Evolutionary conservation across 2,797 vertebrate genomes (phyloP).

Genomic region (Amazonetta brasiliensis): DNA sequence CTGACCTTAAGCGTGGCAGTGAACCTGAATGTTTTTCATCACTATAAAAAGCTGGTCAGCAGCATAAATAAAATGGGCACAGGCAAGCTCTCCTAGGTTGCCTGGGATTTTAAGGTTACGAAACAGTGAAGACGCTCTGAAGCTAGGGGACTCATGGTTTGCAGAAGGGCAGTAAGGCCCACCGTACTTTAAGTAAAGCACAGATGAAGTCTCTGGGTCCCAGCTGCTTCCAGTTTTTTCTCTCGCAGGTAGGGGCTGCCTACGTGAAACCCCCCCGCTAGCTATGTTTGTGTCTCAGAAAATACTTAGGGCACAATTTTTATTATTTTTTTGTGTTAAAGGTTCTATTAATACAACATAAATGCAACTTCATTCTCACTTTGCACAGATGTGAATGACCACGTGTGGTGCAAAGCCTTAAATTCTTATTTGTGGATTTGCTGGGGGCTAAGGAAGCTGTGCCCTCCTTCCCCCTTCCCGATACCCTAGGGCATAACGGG

Average conservation of each 20-base stretch:
- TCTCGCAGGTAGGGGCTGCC: not conserved
- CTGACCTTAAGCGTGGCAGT: not conserved
- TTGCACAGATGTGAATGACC: not conserved
- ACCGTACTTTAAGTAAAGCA: not conserved
- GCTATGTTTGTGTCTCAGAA: not conserved
- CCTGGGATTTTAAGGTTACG: not conserved
- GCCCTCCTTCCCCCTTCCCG: not conserved
- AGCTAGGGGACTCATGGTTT: accelerated
- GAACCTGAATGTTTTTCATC: slow-evolving; percentile 13
- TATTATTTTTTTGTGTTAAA: not conserved
- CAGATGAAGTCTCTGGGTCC: not conserved
- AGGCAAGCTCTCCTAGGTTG: not conserved
- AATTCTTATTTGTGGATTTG: not conserved
- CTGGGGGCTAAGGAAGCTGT: not conserved
- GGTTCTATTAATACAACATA: not conserved
- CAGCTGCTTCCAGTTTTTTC: not conserved
- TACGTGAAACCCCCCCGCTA: not conserved
- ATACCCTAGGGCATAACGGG: not conserved
- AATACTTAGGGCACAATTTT: not conserved
- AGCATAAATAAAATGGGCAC: slow-evolving; percentile 6
- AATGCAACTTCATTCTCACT: not conserved
- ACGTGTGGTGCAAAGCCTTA: not conserved
- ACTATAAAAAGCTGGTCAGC: not conserved
- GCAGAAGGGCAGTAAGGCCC: not conserved
- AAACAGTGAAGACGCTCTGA: not conserved